Base-by-base conservation (phyloP, 1,140 invertebrate species). In the Drosophila orena region DNA sequence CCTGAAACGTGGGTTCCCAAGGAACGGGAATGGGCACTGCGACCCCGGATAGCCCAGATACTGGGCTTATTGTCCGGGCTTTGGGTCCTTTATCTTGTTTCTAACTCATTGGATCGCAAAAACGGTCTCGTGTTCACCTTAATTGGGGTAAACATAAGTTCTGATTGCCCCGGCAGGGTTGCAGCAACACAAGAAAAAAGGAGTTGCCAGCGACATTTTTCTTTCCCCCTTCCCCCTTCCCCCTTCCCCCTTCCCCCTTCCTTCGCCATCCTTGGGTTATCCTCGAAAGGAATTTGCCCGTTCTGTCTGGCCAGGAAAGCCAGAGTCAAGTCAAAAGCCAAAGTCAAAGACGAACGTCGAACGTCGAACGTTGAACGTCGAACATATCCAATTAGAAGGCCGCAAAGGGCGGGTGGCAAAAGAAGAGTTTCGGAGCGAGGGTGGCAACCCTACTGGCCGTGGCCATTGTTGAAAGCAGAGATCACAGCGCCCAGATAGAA, bases 81-180 rank as follows among this genome's bases (percentile, higher is more conserved):
- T 81, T 84, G 66, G 81, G 84, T 89, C 84, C 84, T 89, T 89
- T 89, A 89, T 89, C 84, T 89, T 89, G 84, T 89, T 89, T 89
- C 84, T 89, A 89, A 89, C 84, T 89, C 84, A 89, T 89, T 89
- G 84, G 84, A 89, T 89, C 84, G 84, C 84, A 89, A 89, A 89
- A 89, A 89, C 84, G 84, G 84, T 89, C 83, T 88, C 85, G 84
- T 89, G 85, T 89, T 89, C 84, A 89, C 84, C 84, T 89, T 89
- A 89, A 89, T 89, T 89, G 84, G 84, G 84, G 84, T 89, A 89
- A 89, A 89, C 84, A 89, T 89, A 89, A 89, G 84, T 89, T 89
- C 85, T 89, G 84, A 89, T 89, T 89, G 84, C 79, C 83, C 64
- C 77, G 64, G 44, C 84, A 81, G 81, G 81, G 66, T 62, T 62